Percentiles rank a stretch among this genome's conserved stretches.
phyloP scores from a whole-genome alignment of 1,140 invertebrate genomes.

The Drosophila grimshawi region DNA sequence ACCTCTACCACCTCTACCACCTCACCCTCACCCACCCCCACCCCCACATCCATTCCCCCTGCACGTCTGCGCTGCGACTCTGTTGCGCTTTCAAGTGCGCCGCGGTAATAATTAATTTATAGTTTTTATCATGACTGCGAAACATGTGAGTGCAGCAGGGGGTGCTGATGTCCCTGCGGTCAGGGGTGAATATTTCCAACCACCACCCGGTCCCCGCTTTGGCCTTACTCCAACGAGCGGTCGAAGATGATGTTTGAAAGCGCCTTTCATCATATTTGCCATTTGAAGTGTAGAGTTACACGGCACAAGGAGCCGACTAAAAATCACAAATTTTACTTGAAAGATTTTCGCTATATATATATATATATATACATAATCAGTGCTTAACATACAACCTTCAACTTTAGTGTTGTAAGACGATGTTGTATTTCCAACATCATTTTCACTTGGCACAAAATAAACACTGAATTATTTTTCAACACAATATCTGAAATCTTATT shows the following conservation, averaged over 20 bases:
- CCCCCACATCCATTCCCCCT: not conserved
- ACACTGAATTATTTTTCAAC: too few species aligned
- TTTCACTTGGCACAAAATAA: too few species aligned
- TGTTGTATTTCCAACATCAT: too few species aligned
- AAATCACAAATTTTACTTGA: not conserved
- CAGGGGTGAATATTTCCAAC: conserved; percentile 10
- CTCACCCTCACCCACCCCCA: not conserved
- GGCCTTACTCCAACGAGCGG: not conserved
- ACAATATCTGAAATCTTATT: too few species aligned
- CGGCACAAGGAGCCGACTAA: not conserved
- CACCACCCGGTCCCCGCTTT: not conserved
- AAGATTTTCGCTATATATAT: not conserved
- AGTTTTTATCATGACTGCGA: conserved; percentile 81
- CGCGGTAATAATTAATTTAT: conserved; percentile 84
- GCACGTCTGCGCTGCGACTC: conserved; percentile 25
- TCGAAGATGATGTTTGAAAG: conserved; percentile 9
- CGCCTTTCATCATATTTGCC: conserved; percentile 30
- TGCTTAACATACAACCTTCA: too few species aligned
- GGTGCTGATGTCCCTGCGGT: conserved; percentile 29
- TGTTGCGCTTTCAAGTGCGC: conserved; percentile 77
- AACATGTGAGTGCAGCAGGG: conserved; percentile 63
- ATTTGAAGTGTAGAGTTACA: conserved; percentile 59
- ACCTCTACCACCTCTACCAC: not conserved
- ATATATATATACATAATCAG: too few species aligned
- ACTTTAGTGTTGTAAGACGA: too few species aligned